Conservation (phyloP, 2,888 invertebrate genomes). For the Athalia rosae region DNA sequence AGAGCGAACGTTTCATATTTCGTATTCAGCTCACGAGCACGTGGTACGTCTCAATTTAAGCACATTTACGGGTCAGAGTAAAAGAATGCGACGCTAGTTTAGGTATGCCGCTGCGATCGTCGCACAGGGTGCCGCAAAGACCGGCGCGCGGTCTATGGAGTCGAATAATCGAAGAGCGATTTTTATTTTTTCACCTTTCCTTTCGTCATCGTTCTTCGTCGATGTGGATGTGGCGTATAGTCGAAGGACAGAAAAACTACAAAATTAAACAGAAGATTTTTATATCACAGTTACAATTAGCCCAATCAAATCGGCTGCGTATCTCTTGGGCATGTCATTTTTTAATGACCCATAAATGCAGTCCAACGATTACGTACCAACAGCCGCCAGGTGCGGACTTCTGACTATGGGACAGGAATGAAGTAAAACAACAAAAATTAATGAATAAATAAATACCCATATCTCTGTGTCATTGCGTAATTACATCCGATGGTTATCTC, state of each 20-base stretch:
- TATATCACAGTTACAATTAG: constrained; percentile 9
- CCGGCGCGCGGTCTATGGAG: background rate
- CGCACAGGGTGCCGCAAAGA: constrained; percentile 4
- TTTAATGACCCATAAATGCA: constrained; percentile 26
- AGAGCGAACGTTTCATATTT: constrained; percentile 40
- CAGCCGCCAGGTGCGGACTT: background rate
- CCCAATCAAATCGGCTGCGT: constrained; percentile 2
- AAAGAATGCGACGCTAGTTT: constrained; percentile 44
- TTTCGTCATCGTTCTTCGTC: no score
- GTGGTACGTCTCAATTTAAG: constrained; percentile 45
- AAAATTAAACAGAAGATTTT: background rate
- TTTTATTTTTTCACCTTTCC: background rate
- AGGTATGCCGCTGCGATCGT: constrained; percentile 5
- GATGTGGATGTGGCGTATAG: no score
- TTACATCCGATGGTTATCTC: constrained; percentile 1
- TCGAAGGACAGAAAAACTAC: no score
- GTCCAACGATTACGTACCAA: background rate
- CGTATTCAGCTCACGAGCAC: constrained; percentile 41
- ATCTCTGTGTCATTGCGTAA: constrained; percentile 33
- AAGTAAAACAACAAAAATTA: no score
- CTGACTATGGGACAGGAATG: no score
- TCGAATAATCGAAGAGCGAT: background rate
- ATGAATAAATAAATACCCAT: no score
- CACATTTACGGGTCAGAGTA: constrained; percentile 45
- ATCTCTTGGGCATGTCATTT: constrained; percentile 12